Evolutionary conservation across 1,140 invertebrate species (phyloP).

Genomic region (Aethina tumida): DNA sequence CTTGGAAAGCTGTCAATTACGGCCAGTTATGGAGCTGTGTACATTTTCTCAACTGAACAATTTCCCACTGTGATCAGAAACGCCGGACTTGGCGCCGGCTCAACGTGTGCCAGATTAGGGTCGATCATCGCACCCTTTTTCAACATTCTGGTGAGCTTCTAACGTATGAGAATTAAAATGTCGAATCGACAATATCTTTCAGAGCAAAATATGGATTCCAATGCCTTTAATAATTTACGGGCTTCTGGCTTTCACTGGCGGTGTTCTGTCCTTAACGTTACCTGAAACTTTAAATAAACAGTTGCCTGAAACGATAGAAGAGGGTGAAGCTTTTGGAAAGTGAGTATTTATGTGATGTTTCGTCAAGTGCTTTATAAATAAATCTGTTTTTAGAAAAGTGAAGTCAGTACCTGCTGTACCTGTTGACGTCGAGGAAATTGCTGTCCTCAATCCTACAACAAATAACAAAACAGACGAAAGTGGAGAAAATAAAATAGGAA

Average conservation of each 20-base stretch:
- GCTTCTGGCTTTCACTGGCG: conserved; percentile 49
- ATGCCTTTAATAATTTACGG: conserved; percentile 67
- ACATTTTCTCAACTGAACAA: conserved; percentile 72
- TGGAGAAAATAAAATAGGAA: too few relatives aligned
- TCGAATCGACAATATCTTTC: conserved; percentile 16
- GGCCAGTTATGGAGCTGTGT: conserved; percentile 68
- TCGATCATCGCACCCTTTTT: conserved; percentile 67
- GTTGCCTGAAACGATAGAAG: conserved; percentile 63
- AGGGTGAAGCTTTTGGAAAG: conserved; percentile 61
- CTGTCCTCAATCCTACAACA: too few relatives aligned
- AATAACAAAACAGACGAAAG: too few relatives aligned
- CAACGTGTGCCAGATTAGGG: conserved; percentile 65
- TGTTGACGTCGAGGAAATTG: too few relatives aligned
- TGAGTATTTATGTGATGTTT: too few relatives aligned
- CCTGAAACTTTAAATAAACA: conserved; percentile 69
- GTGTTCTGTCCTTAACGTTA: conserved; percentile 54
- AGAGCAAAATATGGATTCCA: conserved; percentile 49
- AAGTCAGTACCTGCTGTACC: too few relatives aligned
- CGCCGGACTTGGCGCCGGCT: conserved; percentile 65
- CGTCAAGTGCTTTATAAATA: too few relatives aligned
- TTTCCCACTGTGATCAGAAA: conserved; percentile 77
- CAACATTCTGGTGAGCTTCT: conserved; percentile 45
- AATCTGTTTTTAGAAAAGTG: too few relatives aligned
- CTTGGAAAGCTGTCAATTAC: conserved; percentile 74
- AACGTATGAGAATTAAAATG: not conserved